These are phyloP conservation scores for Bhutanitis thaidina DNA, from an alignment of 2,888 invertebrate species.

Conservation along the genomic window DNA sequence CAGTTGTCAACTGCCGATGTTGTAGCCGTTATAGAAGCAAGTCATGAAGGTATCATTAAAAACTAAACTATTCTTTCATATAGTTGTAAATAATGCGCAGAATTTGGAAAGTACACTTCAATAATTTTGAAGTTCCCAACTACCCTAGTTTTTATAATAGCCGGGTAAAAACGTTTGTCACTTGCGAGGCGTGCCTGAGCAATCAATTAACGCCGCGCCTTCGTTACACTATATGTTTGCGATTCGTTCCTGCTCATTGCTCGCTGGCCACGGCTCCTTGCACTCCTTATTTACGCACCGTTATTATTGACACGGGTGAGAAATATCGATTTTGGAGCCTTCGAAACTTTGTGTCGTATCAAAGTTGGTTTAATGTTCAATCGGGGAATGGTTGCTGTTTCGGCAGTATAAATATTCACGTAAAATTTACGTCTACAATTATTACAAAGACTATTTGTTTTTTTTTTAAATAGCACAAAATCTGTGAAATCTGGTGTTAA, in stretches of 20 bases:
- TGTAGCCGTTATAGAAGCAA: no score
- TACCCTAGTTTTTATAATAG: conserved; percentile 11
- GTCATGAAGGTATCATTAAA: no score
- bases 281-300: conserved; percentile 32
- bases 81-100: background rate
- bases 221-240: conserved; percentile 71
- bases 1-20: no score
- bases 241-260: conserved; percentile 63
- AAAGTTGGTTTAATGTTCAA: conserved; percentile 9
- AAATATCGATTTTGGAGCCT: conserved; percentile 28
- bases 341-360: conserved; percentile 13
- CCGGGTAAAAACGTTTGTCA: conserved; percentile 24
- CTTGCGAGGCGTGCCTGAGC: conserved; percentile 47
- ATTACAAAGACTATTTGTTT: no score
- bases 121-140: conserved; percentile 1
- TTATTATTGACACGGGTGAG: conserved; percentile 31
- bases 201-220: conserved; percentile 67
- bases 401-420: no score
- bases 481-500: no score
- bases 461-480: no score
- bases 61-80: no score
- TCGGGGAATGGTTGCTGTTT: background rate
- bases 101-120: background rate
- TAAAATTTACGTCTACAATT: no score
- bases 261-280: conserved; percentile 57